Conservation (phyloP, 2,113 vertebrate species). For the Zeus faber region DNA sequence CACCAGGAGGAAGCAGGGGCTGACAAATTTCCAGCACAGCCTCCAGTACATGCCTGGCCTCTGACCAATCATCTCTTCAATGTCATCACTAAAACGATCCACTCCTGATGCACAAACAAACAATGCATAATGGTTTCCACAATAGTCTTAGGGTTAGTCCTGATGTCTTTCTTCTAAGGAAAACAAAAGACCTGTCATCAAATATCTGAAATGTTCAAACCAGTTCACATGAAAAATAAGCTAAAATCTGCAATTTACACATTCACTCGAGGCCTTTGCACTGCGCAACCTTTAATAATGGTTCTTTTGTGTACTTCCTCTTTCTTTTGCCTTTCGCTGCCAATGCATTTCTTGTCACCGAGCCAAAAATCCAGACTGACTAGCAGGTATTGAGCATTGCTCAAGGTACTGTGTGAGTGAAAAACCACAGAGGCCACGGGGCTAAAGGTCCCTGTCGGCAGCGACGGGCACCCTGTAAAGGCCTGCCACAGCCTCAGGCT, state of each 20-base stretch:
- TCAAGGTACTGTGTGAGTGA: conserved; percentile 23
- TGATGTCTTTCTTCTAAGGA: no score
- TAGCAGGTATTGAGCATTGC: conserved; percentile 29
- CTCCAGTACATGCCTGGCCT: conserved; percentile 86
- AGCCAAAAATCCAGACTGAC: conserved; percentile 46
- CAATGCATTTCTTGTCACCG: conserved; percentile 39
- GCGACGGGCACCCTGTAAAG: conserved; percentile 49
- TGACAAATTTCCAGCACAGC: conserved; percentile 91
- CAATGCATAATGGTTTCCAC: background rate
- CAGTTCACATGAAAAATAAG: no score
- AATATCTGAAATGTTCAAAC: no score
- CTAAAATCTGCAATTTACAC: no score
- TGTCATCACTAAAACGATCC: conserved; percentile 87
- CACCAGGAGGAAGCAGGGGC: conserved; percentile 89
- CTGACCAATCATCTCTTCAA: conserved; percentile 86
- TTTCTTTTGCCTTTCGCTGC: conserved; percentile 25
- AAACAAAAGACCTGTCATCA: no score
- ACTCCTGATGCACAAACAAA: conserved; percentile 73
- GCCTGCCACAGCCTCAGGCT: conserved; percentile 56
- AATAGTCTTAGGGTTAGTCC: background rate
- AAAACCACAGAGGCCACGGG: conserved; percentile 43
- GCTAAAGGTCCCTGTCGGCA: conserved; percentile 50
- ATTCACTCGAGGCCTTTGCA: background rate
- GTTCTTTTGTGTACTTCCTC: background rate
- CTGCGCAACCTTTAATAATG: background rate